These are phyloP conservation scores for Herpetotheres cachinnans DNA, from an alignment of 2,113 vertebrate genomes.

Conservation along the genomic window DNA sequence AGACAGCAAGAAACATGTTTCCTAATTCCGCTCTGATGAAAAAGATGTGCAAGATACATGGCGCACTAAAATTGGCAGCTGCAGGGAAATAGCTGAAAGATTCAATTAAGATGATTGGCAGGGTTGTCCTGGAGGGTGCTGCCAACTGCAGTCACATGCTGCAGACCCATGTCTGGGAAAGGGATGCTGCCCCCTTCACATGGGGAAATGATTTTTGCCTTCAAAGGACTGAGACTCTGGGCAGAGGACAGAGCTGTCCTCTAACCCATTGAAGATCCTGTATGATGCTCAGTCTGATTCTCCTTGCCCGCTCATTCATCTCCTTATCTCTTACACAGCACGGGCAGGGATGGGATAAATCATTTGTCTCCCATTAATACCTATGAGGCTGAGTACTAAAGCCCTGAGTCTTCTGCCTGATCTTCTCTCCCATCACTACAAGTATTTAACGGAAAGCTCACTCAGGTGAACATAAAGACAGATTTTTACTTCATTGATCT, in stretches of 20 bases:
- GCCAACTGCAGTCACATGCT: background rate
- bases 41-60: background rate
- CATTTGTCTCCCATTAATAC: background rate
- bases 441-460: background rate
- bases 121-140: background rate
- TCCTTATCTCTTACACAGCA: background rate
- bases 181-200: background rate
- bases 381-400: background rate
- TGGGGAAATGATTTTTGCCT: background rate
- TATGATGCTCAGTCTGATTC: background rate
- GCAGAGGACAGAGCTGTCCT: background rate
- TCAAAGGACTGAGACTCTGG: background rate
- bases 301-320: background rate
- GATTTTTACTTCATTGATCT: background rate
- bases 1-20: background rate
- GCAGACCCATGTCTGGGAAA: background rate
- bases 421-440: background rate
- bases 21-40: slow-evolving; percentile 1
- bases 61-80: background rate
- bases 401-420: background rate
- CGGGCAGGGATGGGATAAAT: background rate
- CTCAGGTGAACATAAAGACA: background rate
- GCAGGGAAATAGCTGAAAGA: background rate
- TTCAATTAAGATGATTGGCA: slow-evolving; percentile 53
- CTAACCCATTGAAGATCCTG: background rate